Evolutionary conservation across 2,113 vertebrate species (phyloP), one percentile per base, ranked within the genome.

Genomic region (Centropus unirufus): DNA sequence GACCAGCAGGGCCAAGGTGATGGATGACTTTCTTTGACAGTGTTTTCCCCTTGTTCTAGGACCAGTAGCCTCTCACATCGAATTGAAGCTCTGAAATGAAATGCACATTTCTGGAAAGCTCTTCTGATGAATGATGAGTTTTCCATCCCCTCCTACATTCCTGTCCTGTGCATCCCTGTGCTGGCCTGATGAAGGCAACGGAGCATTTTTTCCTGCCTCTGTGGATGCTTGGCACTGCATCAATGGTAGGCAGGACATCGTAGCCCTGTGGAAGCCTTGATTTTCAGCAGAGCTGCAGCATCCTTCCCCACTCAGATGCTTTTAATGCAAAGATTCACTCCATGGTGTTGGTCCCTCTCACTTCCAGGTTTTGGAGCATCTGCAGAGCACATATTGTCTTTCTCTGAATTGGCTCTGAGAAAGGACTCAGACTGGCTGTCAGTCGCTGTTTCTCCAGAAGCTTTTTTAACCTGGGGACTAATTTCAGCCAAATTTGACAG

Each of bases 161-260:
- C 23, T 29, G 55, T 51, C 68, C 58, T 61, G n/a, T 82, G 44
- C 23, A 18, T 47, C 34, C 47, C 22, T 0, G 1, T 62, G 36
- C 55, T 1, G 3, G 36, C 11, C 61, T 39, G 51, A 20, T 0
- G 1, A 3, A 27, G 75, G 49, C 34, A 77, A n/a, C 4, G 8
- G 23, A 57, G n/a, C 1, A 0, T 46, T 77, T 66, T 77, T 42
- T 32, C 42, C 77, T 92, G 57, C 69, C n/a, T 66, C 24, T 87
- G n/a, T 1, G 9, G 52, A 8, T 63, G 39, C 73, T 77, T 0
- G 0, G 24, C 66, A 61, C 47, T 26, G 40, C 67, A 6, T 36
- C 5, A 5, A 30, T 24, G 49, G 8, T 5, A 11, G 29, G 30
- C 36, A 61, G 83, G 72, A 64, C 40, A 34, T 59, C 4, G 2